These are phyloP conservation scores for Pocillopora verrucosa DNA, from an alignment of 64 coral and sea anemone species.

Conservation along the genomic window DNA sequence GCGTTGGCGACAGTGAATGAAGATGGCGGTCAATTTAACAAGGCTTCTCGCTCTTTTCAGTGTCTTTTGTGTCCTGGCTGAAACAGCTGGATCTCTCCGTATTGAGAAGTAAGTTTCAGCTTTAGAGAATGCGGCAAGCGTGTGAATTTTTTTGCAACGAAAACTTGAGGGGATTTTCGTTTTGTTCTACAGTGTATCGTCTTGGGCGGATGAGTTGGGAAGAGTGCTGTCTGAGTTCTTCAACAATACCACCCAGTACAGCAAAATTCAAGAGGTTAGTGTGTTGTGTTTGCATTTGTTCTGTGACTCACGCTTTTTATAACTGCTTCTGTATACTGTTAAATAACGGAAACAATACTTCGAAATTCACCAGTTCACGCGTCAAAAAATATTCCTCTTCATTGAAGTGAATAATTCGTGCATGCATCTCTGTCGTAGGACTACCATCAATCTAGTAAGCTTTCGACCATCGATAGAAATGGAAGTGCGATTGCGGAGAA, in stretches of 20 bases:
- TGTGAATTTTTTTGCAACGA: slow-evolving; percentile 17
- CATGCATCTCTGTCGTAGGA: slow-evolving; percentile 54
- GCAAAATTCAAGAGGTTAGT: slow-evolving; percentile 44
- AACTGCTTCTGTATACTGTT: slow-evolving; percentile 67
- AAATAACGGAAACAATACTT: slow-evolving; percentile 61
- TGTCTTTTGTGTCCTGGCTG: slow-evolving; percentile 56
- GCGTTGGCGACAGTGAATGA: slow-evolving; percentile 18
- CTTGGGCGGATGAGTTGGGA: slow-evolving; percentile 12
- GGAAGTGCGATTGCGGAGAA: slow-evolving; percentile 50
- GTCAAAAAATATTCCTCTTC: slow-evolving; percentile 10
- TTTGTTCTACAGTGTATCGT: slow-evolving; percentile 54
- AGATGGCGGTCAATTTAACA: slow-evolving; percentile 76
- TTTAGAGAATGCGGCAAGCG: slow-evolving; percentile 1
- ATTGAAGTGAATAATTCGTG: neutral
- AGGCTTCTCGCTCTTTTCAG: slow-evolving; percentile 69
- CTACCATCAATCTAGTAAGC: neutral
- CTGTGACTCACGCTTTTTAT: slow-evolving; percentile 60
- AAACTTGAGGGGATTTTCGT: slow-evolving; percentile 65
- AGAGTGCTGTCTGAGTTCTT: neutral
- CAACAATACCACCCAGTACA: slow-evolving; percentile 22
- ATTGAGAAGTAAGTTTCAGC: slow-evolving; percentile 47
- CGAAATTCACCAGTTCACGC: slow-evolving; percentile 32
- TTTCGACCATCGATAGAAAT: slow-evolving; percentile 27
- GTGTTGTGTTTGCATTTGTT: slow-evolving; percentile 36
- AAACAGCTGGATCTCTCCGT: slow-evolving; percentile 14